A percentile compares a stretch with the other conserved stretches of the same genome.
These are phyloP conservation scores for Hipposideros armiger DNA, from an alignment of 2,113 vertebrate genomes.

Conservation along the genomic window DNA sequence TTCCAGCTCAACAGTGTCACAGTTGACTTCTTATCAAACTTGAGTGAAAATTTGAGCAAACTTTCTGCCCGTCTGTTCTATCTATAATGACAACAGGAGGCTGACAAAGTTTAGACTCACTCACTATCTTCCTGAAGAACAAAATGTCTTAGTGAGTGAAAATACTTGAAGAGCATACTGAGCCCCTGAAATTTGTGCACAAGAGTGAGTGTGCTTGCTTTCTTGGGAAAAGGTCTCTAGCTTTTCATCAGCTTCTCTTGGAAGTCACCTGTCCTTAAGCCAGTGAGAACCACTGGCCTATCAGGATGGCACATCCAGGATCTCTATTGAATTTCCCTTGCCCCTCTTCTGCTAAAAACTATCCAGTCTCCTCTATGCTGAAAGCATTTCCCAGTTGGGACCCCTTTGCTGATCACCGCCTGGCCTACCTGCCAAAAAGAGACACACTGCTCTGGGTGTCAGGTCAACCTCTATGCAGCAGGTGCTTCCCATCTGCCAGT, in stretches of 20 bases:
- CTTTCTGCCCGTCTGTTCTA: neutral
- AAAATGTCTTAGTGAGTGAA: neutral
- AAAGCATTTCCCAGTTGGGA: neutral
- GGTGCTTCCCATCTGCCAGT: neutral
- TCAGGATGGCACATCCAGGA: neutral
- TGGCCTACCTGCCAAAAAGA: neutral
- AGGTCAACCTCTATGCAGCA: accelerated
- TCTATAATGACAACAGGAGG: neutral
- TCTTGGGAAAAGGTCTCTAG: neutral
- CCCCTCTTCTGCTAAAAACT: neutral
- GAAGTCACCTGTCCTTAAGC: neutral
- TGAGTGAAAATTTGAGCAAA: neutral
- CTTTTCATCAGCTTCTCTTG: neutral
- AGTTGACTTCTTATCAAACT: neutral
- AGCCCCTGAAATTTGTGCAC: neutral
- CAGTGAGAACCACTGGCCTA: neutral
- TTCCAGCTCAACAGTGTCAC: neutral
- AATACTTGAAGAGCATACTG: neutral
- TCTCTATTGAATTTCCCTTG: neutral
- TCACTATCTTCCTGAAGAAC: neutral
- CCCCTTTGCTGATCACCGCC: neutral
- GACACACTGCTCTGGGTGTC: neutral
- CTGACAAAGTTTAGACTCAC: neutral
- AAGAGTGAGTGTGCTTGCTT: too few relatives aligned
- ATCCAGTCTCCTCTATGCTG: neutral